phyloP scores from a whole-genome alignment of 2,888 invertebrate genomes.

The Cenopis cana region DNA sequence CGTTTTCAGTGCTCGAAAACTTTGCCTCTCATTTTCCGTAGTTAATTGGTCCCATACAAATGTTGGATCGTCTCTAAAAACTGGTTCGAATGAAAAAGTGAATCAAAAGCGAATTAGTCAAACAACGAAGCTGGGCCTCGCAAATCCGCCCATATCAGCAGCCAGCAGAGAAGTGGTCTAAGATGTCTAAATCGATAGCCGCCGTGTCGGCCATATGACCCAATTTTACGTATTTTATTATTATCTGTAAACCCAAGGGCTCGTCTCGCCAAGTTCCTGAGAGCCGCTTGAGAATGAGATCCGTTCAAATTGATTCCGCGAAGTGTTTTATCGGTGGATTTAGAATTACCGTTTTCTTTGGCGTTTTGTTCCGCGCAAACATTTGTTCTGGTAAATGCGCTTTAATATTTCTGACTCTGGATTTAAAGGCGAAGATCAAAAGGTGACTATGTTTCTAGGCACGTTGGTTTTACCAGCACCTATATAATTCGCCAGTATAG shows the following conservation, averaged over 20 bases:
- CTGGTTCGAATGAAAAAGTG: too few relatives aligned
- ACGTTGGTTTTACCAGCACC: not conserved
- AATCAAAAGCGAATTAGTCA: too few relatives aligned
- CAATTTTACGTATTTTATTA: conserved; percentile 57
- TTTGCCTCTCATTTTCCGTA: too few relatives aligned
- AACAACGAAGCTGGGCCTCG: too few relatives aligned
- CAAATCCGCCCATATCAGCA: too few relatives aligned
- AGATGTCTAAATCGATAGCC: conserved; percentile 75
- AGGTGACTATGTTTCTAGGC: not conserved
- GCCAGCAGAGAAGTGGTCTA: conserved; percentile 53
- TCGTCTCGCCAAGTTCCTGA: conserved; percentile 48
- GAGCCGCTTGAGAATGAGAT: conserved; percentile 13
- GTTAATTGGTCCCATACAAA: too few relatives aligned
- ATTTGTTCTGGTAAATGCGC: not conserved
- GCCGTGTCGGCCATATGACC: conserved; percentile 74
- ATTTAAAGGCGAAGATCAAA: not conserved
- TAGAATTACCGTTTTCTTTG: conserved; percentile 22
- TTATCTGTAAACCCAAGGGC: conserved; percentile 50
- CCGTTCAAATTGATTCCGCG: conserved; percentile 20
- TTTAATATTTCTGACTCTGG: too few relatives aligned
- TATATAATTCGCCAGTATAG: not conserved
- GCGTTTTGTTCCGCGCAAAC: not conserved
- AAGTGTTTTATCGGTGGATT: conserved; percentile 24
- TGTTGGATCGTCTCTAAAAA: too few relatives aligned
- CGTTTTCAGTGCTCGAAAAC: too few relatives aligned